Percentiles rank a stretch among this genome's conserved stretches.
Conservation (phyloP, 2,113 vertebrate genomes). For the Trochalopteron elliotii region DNA sequence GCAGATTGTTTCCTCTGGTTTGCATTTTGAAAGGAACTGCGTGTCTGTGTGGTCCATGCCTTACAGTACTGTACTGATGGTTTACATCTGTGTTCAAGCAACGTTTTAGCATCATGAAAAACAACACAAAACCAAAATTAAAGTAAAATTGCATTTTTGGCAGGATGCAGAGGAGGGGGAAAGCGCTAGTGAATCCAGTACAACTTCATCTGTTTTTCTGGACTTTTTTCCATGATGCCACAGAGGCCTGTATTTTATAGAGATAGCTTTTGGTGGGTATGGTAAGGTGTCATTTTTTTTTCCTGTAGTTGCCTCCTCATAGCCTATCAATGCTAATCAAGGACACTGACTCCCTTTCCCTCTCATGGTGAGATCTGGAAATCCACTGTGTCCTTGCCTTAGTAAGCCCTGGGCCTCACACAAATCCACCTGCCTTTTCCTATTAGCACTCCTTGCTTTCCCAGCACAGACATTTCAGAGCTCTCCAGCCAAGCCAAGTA, state of each 20-base stretch:
- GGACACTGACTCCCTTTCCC: not conserved
- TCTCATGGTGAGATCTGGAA: not conserved
- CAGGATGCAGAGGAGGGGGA: not conserved
- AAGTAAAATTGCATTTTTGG: constrained; percentile 37
- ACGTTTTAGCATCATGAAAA: constrained; percentile 15
- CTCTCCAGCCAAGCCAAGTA: not conserved
- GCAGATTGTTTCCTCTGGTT: constrained; percentile 17
- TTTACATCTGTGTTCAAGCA: constrained; percentile 15
- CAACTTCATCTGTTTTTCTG: not conserved
- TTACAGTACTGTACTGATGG: not conserved
- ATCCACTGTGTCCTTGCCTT: not conserved
- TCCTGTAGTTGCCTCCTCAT: not conserved
- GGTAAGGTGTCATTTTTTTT: not conserved
- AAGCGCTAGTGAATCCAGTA: not conserved
- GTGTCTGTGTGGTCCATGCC: constrained; percentile 51
- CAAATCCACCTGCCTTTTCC: not conserved
- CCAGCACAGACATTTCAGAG: not conserved
- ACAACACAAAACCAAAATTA: constrained; percentile 37
- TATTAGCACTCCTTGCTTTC: not conserved
- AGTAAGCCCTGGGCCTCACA: not conserved
- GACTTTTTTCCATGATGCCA: not conserved
- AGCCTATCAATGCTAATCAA: not conserved
- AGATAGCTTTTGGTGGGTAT: not conserved
- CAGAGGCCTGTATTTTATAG: not conserved
- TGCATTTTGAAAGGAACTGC: not conserved